Evolutionary conservation across 2,113 vertebrate species (phyloP), one percentile per base, ranked within the genome.

Genomic region (Hippocampus zosterae): DNA sequence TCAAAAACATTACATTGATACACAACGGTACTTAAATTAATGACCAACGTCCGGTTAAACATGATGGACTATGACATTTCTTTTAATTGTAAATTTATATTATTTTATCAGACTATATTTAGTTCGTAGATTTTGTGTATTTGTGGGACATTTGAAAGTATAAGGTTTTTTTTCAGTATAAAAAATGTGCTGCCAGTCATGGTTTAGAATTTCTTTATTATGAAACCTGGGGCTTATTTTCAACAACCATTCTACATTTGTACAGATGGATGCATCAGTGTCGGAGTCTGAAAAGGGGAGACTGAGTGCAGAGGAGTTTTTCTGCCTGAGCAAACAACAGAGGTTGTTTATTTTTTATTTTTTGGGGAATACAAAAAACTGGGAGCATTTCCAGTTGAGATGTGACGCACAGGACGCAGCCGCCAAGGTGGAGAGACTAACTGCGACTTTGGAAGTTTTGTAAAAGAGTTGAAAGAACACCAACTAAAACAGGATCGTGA

Each of bases 131-230:
- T n/a, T 10, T 21, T 53, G 52, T 53, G 21, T 53, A 55, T 55
- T 50, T 50, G 8, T 50, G 18, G 52, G 15, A n/a, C 52, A 55
- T 8, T 11, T 55, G 9, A 3, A n/a, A 53, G 21, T n/a, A 23
- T n/a, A 3, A 10, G 3, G 6, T n/a, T 2, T 53, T 53, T 55
- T 53, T 55, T n/a, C 52, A 55, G 18, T 19, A 25, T 80, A 65
- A 79, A 66, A 81, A 72, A 60, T 41, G n/a, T 23, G 52, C 21
- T n/a, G 21, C 27, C 8, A 52, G 50, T 68, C 62, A 69, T 92
- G 92, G 90, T 92, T 93, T 92, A 96, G 93, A 96, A 96, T 90
- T 88, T 90, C 81, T 97, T 96, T 94, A 94, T 92, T 95, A 93
- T 92, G 91, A 94, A 97, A 95, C 89, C 88, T 92, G 93, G 92